Conservation (phyloP, 2,113 vertebrate genomes). For the Narcine bancroftii region DNA sequence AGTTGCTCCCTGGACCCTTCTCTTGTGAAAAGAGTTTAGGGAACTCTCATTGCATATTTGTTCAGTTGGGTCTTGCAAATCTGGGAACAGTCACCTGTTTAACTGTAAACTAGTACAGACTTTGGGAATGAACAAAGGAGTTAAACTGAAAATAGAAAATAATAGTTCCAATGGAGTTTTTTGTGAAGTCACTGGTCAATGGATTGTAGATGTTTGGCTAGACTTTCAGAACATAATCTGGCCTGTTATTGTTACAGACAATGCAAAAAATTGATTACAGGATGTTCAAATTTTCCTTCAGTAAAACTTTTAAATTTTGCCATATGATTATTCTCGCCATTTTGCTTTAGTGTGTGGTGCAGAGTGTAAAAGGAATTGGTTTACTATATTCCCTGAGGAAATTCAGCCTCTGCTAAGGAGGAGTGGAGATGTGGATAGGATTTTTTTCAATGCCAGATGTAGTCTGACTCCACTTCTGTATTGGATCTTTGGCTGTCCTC, state of each 20-base stretch:
- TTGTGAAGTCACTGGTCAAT: no score
- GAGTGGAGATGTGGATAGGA: no score
- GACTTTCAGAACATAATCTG: neutral
- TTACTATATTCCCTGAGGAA: neutral
- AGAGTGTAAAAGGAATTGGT: constrained; percentile 4
- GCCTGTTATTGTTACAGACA: neutral
- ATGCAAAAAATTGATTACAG: neutral
- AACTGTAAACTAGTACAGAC: neutral
- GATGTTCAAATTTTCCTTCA: neutral
- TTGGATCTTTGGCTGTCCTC: no score
- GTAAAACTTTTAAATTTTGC: neutral
- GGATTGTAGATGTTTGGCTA: neutral
- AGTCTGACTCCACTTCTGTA: no score
- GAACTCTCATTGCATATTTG: neutral
- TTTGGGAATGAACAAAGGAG: neutral
- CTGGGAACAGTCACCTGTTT: neutral
- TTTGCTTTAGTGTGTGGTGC: neutral
- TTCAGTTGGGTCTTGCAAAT: neutral
- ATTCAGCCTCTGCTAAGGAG: neutral
- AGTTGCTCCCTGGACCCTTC: neutral
- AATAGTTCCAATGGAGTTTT: neutral
- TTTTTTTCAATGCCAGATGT: no score
- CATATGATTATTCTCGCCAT: constrained; percentile 3
- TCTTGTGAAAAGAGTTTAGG: neutral
- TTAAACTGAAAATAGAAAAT: neutral